A percentile compares a stretch with the other conserved stretches of the same genome.
Evolutionary conservation across 2,888 invertebrate species (phyloP).

Genomic region (Cordylochernes scorpioides): DNA sequence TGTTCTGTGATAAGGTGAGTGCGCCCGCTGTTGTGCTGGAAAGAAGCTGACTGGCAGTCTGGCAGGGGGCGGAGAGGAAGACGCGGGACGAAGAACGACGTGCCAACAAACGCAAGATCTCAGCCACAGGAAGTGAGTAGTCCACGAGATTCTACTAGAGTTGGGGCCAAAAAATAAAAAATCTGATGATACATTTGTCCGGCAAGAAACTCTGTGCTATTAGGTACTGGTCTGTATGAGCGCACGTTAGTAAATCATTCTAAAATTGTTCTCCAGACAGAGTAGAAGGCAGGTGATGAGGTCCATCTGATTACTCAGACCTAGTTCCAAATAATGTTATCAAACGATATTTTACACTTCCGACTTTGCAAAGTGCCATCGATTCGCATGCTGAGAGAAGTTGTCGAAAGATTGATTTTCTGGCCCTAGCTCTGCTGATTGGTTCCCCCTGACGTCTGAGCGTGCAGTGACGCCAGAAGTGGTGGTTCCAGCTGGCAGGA

Average conservation of each 20-base stretch:
- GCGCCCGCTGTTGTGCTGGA: neutral
- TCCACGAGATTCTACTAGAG: neutral
- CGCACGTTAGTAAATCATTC: no score
- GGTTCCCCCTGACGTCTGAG: neutral
- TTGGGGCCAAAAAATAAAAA: slow-evolving; percentile 1
- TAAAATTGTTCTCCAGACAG: no score
- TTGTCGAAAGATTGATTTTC: no score
- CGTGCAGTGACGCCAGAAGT: slow-evolving; percentile 1
- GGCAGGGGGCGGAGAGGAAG: slow-evolving; percentile 88
- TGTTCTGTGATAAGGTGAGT: slow-evolving; percentile 95
- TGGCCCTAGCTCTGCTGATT: no score
- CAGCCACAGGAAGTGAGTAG: slow-evolving; percentile 39
- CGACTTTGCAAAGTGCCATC: no score
- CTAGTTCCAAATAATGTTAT: neutral
- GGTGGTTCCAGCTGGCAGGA: slow-evolving; percentile 29
- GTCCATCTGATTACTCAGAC: neutral
- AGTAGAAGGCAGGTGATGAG: no score
- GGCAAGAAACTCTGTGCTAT: no score
- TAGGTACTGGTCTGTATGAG: no score
- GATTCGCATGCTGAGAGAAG: no score
- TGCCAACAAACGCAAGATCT: slow-evolving; percentile 81
- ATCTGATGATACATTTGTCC: no score
- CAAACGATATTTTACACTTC: no score
- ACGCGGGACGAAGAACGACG: slow-evolving; percentile 90
- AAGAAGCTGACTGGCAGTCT: neutral